phyloP scores from a whole-genome alignment of 2,113 vertebrate species.

The Calyptomena viridis region DNA sequence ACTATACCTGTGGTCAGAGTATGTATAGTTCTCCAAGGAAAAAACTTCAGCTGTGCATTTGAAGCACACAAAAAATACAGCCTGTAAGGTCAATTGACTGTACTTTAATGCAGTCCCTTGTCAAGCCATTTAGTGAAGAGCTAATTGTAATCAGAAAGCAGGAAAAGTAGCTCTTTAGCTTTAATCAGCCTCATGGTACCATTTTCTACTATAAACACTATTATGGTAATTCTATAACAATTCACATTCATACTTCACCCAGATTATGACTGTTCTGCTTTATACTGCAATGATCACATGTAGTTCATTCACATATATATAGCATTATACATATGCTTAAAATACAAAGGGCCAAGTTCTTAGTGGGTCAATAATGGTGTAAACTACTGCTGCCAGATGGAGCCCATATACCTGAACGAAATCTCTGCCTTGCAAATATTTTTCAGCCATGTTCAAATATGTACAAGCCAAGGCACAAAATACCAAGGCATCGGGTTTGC shows the following conservation, averaged over 20 bases:
- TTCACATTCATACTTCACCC: slow-evolving; percentile 7
- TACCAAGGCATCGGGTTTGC: neutral
- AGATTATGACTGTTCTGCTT: neutral
- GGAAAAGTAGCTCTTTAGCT: slow-evolving; percentile 51
- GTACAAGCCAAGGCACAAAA: neutral
- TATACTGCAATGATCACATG: neutral
- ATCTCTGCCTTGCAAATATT: neutral
- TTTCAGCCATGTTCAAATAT: neutral
- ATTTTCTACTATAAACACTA: slow-evolving; percentile 26
- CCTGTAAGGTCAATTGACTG: slow-evolving; percentile 11
- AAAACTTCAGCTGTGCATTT: neutral
- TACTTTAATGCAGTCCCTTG: neutral
- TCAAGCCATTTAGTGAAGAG: slow-evolving; percentile 11
- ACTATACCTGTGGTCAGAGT: neutral
- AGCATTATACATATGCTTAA: neutral
- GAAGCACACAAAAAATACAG: neutral
- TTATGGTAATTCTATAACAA: slow-evolving; percentile 44
- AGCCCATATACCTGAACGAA: neutral
- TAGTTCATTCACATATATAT: neutral
- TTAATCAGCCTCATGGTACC: slow-evolving; percentile 62
- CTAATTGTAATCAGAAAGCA: slow-evolving; percentile 37
- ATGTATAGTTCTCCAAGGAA: neutral
- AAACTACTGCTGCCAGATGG: neutral
- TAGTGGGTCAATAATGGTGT: neutral
- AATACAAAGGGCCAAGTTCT: neutral